Base-by-base conservation (phyloP, 2,797 vertebrate genomes). In the Glossophaga mutica region DNA sequence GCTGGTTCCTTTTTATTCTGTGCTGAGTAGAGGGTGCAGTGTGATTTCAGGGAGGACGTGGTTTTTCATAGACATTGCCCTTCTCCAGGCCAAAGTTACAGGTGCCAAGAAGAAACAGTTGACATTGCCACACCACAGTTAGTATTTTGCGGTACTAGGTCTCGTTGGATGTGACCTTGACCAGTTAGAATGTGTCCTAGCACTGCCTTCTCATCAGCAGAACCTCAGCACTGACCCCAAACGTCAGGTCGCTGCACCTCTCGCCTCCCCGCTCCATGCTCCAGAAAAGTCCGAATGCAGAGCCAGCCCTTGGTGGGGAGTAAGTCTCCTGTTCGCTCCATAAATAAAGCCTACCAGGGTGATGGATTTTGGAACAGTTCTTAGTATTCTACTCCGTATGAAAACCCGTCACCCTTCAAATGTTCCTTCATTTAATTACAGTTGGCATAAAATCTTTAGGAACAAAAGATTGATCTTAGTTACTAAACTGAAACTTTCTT, bases 381-480 rank as follows among this genome's bases (percentile, higher is more conserved):
- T 95, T 85, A 89, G 59, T 84, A 15, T 50, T 26, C 21, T 92
- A 2, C 32, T 92, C 48, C 48, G 29, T 86, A 4, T 83, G 32
- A 57, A 91, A 79, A 85, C 78, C 44, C 1, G 0, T 32, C 46
- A 78, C 59, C 46, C 52, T 65, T 96, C 48, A 93, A 26, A 77
- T 59, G 5, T 71, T 52, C 70, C 37, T 95, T 86, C 5, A 46
- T 92, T 94, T 85, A 89, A 87, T 85, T 91, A 44, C 21, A 77
- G 48, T 92, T 90, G 57, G 34, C 77, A 88, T 73, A 94, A 96
- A 67, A 87, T 87, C 67, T 91, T 94, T 67, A 95, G 52, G 48
- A 86, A 86, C n/a, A 91, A 65, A 93, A 29, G 55, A n/a, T 76
- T 71, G 50, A 77, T 6, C 71, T 82, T 79, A 42, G 22, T 85